Evolutionary conservation across 2,113 vertebrate genomes (phyloP).

Genomic region (Puntigrus tetrazona): DNA sequence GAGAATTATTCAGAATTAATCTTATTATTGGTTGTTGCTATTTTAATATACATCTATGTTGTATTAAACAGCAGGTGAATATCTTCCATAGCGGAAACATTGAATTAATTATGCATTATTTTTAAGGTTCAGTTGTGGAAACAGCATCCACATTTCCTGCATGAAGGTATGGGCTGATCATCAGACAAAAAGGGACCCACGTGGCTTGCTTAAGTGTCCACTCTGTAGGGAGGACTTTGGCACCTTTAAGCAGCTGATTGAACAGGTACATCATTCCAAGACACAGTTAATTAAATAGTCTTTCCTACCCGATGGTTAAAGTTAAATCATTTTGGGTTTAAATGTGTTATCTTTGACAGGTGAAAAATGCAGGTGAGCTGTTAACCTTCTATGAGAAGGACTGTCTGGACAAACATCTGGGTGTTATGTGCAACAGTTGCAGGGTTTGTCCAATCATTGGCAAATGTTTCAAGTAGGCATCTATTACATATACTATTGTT

Average conservation of each 20-base stretch:
- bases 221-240: constrained; percentile 72
- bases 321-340: neutral
- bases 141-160: constrained; percentile 76
- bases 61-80: neutral
- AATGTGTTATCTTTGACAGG: constrained; percentile 48
- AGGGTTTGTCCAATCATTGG: constrained; percentile 66
- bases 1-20: neutral
- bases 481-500: neutral
- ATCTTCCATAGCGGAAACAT: neutral
- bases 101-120: neutral
- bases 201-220: constrained; percentile 70
- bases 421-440: constrained; percentile 72
- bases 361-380: constrained; percentile 70
- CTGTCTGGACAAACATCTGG: constrained; percentile 72
- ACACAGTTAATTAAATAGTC: neutral
- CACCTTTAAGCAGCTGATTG: constrained; percentile 65
- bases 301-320: neutral
- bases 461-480: constrained; percentile 74
- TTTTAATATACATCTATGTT: too few species aligned
- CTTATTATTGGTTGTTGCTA: too few species aligned
- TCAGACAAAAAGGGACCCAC: constrained; percentile 55
- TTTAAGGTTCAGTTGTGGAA: constrained; percentile 75
- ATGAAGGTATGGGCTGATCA: constrained; percentile 74
- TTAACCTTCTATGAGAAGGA: constrained; percentile 68
- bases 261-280: constrained; percentile 55